Evolutionary conservation across 2,888 invertebrate species (phyloP), one percentile per base, ranked within the genome.

Genomic region (Arenicola marina): DNA sequence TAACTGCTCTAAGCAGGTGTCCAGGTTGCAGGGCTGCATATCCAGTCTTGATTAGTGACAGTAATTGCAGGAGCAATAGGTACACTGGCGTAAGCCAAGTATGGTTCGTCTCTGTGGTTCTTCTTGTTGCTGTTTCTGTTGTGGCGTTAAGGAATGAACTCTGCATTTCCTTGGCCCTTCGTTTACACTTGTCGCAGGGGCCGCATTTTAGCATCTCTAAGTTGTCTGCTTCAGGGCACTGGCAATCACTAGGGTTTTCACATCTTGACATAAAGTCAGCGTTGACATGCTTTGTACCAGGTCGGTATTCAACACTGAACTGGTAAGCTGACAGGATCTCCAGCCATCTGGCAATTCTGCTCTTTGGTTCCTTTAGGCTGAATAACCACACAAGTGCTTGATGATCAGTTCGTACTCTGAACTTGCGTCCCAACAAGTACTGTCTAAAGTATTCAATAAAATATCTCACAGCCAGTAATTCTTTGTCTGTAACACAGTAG

Each of bases 261-360:
- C 58, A 61, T 29, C 69, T n/a, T n/a, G 65, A 62, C 59, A 71
- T n/a, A n/a, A n/a, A n/a, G n/a, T n/a, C n/a, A n/a, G n/a, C n/a
- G n/a, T n/a, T n/a, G n/a, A n/a, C n/a, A 43, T 1, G 64, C 55
- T 51, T 69, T 68, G 65, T 55, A 11, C 71, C 71, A 2, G 66
- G 54, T 33, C 66, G 51, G 38, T 68, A 57, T 54, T 66, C 66
- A 31, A 67, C 56, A 2, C 24, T 34, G 55, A 71, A 71, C 31
- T 66, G 53, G 51, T 55, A 69, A 2, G 38, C 28, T 1, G 67
- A 63, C 26, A 69, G 56, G 11, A 63, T 54, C 32, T 66, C 66
- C 2, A 66, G 4, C 64, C 66, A 66, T 15, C 64, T 46, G 21
- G 65, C 65, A 2, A 66, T n/a, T 31, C 46, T 34, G 43, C 55